Conservation (phyloP, 1,140 invertebrate species). For the Drosophila nigrodunni region DNA sequence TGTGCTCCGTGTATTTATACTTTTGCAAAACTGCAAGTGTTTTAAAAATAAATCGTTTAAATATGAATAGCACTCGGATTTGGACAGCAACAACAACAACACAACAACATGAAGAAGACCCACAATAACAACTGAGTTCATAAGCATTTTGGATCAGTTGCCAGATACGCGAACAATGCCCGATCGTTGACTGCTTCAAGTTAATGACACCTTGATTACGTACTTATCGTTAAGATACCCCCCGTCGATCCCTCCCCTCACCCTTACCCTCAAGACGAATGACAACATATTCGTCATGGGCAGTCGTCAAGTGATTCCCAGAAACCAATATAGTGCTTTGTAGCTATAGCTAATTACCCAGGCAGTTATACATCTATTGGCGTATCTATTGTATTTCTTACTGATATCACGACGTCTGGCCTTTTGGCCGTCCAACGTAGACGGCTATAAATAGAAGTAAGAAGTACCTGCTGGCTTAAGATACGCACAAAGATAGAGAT, state of each 20-base stretch:
- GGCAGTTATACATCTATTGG: neutral
- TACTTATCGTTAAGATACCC: slow-evolving; percentile 22
- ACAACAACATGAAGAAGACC: slow-evolving; percentile 22
- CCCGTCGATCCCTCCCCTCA: neutral
- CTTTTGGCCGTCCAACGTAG: slow-evolving; percentile 18
- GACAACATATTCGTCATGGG: slow-evolving; percentile 7
- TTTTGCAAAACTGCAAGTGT: slow-evolving; percentile 19
- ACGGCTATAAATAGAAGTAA: slow-evolving; percentile 13
- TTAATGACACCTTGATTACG: slow-evolving; percentile 46
- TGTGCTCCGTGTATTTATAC: slow-evolving; percentile 1
- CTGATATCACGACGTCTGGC: slow-evolving; percentile 26
- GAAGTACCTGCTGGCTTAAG: slow-evolving; percentile 36
- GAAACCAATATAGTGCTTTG: slow-evolving; percentile 1
- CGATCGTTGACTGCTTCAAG: slow-evolving; percentile 43
- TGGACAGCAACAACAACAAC: slow-evolving; percentile 23
- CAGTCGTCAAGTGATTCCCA: slow-evolving; percentile 14
- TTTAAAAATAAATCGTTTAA: slow-evolving; percentile 39
- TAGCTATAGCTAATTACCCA: neutral
- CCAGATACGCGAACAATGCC: slow-evolving; percentile 41
- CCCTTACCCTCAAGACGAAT: neutral
- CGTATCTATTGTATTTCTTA: slow-evolving; percentile 13
- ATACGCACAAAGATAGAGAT: slow-evolving; percentile 16
- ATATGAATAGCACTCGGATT: slow-evolving; percentile 24
- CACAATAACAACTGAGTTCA: slow-evolving; percentile 30
- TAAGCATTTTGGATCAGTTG: slow-evolving; percentile 30